Percentiles rank a stretch among this genome's conserved stretches.
Evolutionary conservation across 2,797 vertebrate genomes (phyloP).

Genomic region (Peromyscus nudipes): DNA sequence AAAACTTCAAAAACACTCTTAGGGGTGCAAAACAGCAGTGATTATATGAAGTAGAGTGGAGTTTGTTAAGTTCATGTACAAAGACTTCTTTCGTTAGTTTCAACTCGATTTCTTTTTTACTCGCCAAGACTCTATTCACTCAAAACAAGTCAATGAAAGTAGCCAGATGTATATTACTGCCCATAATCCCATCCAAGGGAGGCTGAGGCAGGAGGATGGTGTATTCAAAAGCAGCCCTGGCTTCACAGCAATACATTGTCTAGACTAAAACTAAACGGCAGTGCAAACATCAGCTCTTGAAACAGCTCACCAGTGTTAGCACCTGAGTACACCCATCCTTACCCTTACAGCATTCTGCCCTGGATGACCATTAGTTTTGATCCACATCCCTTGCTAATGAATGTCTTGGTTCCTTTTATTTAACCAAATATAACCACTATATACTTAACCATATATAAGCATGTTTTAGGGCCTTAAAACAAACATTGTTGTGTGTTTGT

Average conservation of each 20-base stretch:
- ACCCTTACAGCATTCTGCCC: neutral
- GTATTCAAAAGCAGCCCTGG: neutral
- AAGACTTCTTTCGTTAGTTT: constrained; percentile 44
- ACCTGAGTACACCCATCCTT: neutral
- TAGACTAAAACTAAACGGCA: neutral
- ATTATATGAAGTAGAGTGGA: constrained; percentile 87
- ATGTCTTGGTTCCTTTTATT: constrained; percentile 3
- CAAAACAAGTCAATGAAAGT: constrained; percentile 22
- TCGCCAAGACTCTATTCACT: constrained; percentile 58
- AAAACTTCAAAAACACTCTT: constrained; percentile 92
- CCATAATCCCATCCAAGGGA: neutral
- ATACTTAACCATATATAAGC: neutral
- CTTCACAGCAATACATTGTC: no score
- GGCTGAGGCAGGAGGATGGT: neutral
- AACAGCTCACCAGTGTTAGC: neutral
- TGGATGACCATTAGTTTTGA: constrained; percentile 5
- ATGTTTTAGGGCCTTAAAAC: constrained; percentile 20
- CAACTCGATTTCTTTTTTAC: constrained; percentile 53
- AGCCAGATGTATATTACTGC: neutral
- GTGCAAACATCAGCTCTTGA: constrained; percentile 44
- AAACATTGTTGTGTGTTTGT: constrained; percentile 46
- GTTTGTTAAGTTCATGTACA: constrained; percentile 83
- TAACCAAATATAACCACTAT: neutral
- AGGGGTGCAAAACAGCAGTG: constrained; percentile 90
- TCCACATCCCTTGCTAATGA: neutral